phyloP scores from a whole-genome alignment of 2,888 invertebrate genomes.

The Scaptomyza caliginosa region DNA sequence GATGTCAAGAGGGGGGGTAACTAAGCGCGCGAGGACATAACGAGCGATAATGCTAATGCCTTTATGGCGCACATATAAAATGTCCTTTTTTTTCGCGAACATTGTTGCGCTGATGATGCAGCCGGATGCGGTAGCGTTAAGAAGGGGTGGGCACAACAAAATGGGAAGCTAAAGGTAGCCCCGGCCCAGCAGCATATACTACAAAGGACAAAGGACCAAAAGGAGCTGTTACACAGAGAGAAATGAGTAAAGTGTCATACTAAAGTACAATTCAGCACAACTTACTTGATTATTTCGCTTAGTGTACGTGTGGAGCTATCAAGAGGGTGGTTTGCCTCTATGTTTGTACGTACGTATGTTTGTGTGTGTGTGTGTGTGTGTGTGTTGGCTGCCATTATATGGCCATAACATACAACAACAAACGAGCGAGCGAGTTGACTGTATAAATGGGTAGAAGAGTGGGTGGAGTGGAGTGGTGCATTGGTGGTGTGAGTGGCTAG shows the following conservation, averaged over 20 bases:
- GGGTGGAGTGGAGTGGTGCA: slow-evolving; percentile 1
- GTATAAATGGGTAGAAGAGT: not conserved
- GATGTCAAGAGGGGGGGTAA: not conserved
- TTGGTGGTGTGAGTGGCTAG: not conserved
- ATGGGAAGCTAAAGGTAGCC: slow-evolving; percentile 38
- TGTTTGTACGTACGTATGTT: not conserved
- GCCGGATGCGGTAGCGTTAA: slow-evolving; percentile 21
- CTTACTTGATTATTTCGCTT: not conserved
- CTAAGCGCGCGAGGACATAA: slow-evolving; percentile 64
- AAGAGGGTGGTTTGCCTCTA: slow-evolving; percentile 33
- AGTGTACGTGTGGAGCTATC: slow-evolving; percentile 27
- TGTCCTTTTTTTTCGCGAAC: slow-evolving; percentile 72
- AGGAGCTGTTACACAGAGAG: slow-evolving; percentile 2
- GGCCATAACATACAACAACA: slow-evolving; percentile 55
- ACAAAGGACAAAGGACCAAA: slow-evolving; percentile 9
- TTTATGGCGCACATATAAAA: slow-evolving; percentile 79
- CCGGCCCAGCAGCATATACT: slow-evolving; percentile 1
- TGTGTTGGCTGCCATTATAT: slow-evolving; percentile 53
- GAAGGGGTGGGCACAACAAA: not conserved
- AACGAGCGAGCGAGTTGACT: slow-evolving; percentile 12
- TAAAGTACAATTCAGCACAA: not conserved
- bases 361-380: slow-evolving; percentile 21
- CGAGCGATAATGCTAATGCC: slow-evolving; percentile 81
- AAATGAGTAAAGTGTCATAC: not conserved
- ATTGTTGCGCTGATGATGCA: slow-evolving; percentile 67